A percentile compares a stretch with the other conserved stretches of the same genome.
Evolutionary conservation across 2,113 vertebrate genomes (phyloP).

Genomic region (Artemisiospiza belli): DNA sequence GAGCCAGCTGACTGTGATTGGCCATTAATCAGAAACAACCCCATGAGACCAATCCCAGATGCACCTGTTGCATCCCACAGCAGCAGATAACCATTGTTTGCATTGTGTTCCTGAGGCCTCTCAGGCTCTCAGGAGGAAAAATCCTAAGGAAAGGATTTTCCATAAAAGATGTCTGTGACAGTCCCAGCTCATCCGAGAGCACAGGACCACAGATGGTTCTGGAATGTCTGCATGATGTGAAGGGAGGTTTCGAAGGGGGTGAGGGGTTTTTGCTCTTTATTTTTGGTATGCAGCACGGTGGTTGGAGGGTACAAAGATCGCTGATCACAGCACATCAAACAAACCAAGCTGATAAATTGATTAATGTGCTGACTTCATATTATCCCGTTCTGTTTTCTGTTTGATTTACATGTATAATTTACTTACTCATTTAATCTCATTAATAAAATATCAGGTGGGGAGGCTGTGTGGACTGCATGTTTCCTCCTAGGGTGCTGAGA

Average conservation of each 20-base stretch:
- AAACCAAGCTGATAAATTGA: background rate
- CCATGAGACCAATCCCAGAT: no score
- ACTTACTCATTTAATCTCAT: slow-evolving; percentile 53
- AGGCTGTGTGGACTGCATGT: background rate
- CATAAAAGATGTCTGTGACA: no score
- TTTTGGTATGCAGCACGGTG: background rate
- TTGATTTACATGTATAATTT: slow-evolving; percentile 64
- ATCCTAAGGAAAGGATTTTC: no score
- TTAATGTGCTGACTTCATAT: background rate
- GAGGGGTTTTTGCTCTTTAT: no score
- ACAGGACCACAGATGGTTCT: rapidly evolving
- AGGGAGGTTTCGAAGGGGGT: background rate
- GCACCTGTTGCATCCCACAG: no score
- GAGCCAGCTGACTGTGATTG: no score
- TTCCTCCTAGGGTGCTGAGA: slow-evolving; percentile 10
- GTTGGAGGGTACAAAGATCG: background rate
- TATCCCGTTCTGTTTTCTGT: background rate
- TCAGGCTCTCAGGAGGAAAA: no score
- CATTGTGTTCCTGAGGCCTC: no score
- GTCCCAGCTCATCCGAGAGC: background rate
- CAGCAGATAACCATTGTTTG: no score
- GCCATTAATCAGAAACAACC: no score
- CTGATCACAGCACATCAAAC: background rate
- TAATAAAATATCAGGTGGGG: slow-evolving; percentile 39
- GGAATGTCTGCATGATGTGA: rapidly evolving